A percentile compares a stretch with the other conserved stretches of the same genome.
Conservation (phyloP, 2,797 vertebrate genomes). For the Channallabes apus region DNA sequence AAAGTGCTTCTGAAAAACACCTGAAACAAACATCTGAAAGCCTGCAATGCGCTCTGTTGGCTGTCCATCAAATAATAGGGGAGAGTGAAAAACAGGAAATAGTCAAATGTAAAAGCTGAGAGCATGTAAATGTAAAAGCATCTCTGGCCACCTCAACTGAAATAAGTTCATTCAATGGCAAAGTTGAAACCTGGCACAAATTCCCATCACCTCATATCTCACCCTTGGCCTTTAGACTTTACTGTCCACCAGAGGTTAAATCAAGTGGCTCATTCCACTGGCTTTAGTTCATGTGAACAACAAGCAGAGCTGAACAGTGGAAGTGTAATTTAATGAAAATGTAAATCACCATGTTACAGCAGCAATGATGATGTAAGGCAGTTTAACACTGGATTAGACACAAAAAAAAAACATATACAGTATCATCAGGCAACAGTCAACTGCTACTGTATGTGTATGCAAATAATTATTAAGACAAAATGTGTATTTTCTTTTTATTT, state of each 20-base stretch:
- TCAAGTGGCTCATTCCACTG: background rate
- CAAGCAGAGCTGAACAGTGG: background rate
- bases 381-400: background rate
- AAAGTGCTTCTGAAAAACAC: background rate
- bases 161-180: background rate
- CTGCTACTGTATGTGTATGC: background rate
- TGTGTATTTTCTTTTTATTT: background rate
- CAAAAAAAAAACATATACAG: background rate
- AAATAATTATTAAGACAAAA: background rate
- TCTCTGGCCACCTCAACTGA: background rate
- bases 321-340: background rate
- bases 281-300: background rate
- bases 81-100: background rate
- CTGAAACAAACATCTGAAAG: background rate
- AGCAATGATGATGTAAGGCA: background rate
- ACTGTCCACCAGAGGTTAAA: background rate
- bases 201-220: background rate
- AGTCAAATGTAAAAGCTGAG: background rate
- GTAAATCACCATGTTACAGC: background rate
- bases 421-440: background rate
- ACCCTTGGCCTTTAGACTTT: background rate
- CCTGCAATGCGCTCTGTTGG: background rate
- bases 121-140: background rate
- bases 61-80: background rate
- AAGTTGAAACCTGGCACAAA: conserved; percentile 7